Conservation (phyloP, 92 coral and sea anemone genomes). For the Actinostola sp. region DNA sequence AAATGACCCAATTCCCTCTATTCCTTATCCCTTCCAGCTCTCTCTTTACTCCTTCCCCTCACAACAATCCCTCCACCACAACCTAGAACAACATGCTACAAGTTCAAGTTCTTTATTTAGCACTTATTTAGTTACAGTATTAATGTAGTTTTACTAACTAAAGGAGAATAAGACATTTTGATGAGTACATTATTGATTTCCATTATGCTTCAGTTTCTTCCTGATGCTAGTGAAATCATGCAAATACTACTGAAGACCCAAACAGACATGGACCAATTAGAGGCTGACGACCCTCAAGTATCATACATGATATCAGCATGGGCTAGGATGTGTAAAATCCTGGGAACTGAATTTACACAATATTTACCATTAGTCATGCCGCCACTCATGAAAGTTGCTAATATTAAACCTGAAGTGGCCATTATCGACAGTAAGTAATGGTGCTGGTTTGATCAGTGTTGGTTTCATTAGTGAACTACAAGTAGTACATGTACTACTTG, state of each 20-base stretch:
- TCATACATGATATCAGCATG: conserved; percentile 99
- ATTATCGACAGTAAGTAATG: conserved; percentile 82
- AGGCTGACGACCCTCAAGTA: conserved; percentile 98
- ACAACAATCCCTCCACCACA: too few relatives aligned
- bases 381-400: conserved; percentile 95
- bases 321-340: conserved; percentile 99
- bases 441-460: background rate
- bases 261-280: conserved; percentile 91
- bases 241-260: conserved; percentile 92
- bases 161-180: too few relatives aligned
- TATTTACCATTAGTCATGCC: conserved; percentile 98
- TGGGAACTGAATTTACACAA: conserved; percentile 92
- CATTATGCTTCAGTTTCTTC: conserved; percentile 70
- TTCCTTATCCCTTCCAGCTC: too few relatives aligned
- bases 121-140: too few relatives aligned
- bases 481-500: too few relatives aligned
- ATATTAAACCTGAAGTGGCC: conserved; percentile 98
- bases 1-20: too few relatives aligned
- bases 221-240: conserved; percentile 97
- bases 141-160: too few relatives aligned
- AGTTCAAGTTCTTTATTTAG: too few relatives aligned
- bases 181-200: background rate
- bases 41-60: too few relatives aligned
- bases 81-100: too few relatives aligned
- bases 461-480: too few relatives aligned